Evolutionary conservation across 2,888 invertebrate genomes (phyloP).

Genomic region (Ypsolopha scabrella): DNA sequence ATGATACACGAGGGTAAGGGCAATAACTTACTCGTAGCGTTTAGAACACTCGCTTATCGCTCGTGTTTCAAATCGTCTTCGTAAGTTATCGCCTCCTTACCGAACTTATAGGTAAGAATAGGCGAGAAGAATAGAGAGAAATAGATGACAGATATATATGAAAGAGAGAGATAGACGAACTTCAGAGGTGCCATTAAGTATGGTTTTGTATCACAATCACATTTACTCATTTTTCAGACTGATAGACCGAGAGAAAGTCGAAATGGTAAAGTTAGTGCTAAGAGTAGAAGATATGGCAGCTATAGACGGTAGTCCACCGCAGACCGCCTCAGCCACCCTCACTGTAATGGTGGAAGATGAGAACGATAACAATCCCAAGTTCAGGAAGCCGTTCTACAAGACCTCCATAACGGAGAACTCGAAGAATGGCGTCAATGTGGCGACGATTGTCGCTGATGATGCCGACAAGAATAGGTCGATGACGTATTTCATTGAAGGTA

Average conservation of each 20-base stretch:
- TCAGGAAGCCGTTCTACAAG: constrained; percentile 82
- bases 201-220: no score
- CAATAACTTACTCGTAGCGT: no score
- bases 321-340: constrained; percentile 80
- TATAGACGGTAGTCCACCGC: constrained; percentile 73
- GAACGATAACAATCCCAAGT: constrained; percentile 91
- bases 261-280: constrained; percentile 80
- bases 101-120: no score
- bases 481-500: constrained; percentile 80
- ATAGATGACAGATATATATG: no score
- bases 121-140: no score
- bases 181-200: no score
- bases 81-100: no score
- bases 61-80: no score
- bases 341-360: constrained; percentile 77
- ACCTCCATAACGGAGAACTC: constrained; percentile 88
- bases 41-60: no score
- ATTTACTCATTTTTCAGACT: constrained; percentile 53
- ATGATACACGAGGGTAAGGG: no score
- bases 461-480: constrained; percentile 89
- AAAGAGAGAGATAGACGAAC: no score
- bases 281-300: constrained; percentile 89
- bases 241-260: constrained; percentile 87
- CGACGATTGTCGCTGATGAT: constrained; percentile 86
- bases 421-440: constrained; percentile 83